A percentile compares a stretch with the other conserved stretches of the same genome.
Conservation (phyloP, 2,113 vertebrate species). For the Lycocorax pyrrhopterus region DNA sequence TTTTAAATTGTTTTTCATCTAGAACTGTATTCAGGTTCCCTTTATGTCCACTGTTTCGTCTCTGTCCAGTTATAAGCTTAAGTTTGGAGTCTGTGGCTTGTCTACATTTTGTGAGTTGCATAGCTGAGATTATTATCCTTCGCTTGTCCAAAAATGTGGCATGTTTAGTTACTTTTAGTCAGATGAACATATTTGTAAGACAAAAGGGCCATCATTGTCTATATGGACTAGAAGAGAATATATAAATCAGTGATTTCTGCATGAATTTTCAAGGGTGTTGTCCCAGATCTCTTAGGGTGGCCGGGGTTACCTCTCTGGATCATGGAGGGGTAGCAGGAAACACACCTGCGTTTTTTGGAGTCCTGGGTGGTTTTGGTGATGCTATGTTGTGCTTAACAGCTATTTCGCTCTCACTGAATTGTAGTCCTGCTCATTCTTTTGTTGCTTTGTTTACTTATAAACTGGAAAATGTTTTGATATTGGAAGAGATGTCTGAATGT, state of each 20-base stretch:
- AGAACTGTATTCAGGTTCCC: neutral
- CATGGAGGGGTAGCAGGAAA: neutral
- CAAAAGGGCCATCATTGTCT: fast-evolving
- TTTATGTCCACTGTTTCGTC: neutral
- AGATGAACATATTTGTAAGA: neutral
- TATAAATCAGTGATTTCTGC: neutral
- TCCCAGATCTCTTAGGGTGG: neutral
- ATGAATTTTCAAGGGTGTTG: neutral
- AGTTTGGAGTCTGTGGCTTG: neutral
- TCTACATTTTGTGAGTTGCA: neutral
- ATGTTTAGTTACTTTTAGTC: neutral
- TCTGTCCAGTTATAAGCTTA: neutral
- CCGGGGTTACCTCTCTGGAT: neutral
- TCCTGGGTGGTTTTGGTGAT: neutral
- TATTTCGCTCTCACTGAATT: neutral
- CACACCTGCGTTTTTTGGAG: neutral
- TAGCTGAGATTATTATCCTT: neutral
- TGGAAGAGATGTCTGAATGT: neutral
- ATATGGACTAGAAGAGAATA: neutral
- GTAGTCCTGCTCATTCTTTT: neutral
- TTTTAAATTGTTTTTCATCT: neutral
- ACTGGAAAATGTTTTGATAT: neutral
- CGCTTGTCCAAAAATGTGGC: fast-evolving
- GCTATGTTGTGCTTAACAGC: neutral
- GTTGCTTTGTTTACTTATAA: neutral